Base-by-base conservation (phyloP, 2,113 vertebrate species). In the Kryptolebias marmoratus region DNA sequence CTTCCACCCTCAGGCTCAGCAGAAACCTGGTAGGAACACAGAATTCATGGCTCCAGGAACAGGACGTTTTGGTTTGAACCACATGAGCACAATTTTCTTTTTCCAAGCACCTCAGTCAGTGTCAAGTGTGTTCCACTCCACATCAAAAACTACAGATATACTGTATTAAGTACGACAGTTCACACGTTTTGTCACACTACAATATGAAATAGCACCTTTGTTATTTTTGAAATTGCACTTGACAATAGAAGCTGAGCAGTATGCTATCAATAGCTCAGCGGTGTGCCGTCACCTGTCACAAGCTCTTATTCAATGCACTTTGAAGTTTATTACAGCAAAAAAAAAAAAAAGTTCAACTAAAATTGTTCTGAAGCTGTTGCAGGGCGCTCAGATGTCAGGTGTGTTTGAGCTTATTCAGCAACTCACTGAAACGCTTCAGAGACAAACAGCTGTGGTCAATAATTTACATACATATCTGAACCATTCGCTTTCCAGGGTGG, bases 1-100 rank as follows among this genome's bases (percentile, higher is more conserved):
- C 96, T 98, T 85, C 95, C 95, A 62, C 97, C 97, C 83, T 98
- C 96, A 61, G 96, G 96, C 88, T 98, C 96, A 78, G 96, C 96
- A 67, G 97, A 99, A 87, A 99, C 97, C 97, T 99, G 30, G 30
- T 5, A 71, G 36, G 63, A 15, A 48, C 28, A 68, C 2, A 42
- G 2, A 54, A 18, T 0, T 55, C 2, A 53, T 0, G 74, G 48
- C 54, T 82, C 5, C 5, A 80, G 45, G 57, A 61, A 63, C 1
- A 12, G n/a, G 9, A 18, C 4, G 1, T 66, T 70, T 64, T 60
- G 22, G 22, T 59, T 73, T 79, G 44, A 64, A 11, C 44, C 44
- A 53, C 63, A 70, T 45, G 27, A 54, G 71, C 52, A 61, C 57
- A 68, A 63, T 47, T 12, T 0, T 28, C 65, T 71, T 71, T 60